Percentiles rank a stretch among this genome's conserved stretches.
Evolutionary conservation across 1,140 invertebrate genomes (phyloP).

Genomic region (Eubasilissa regina): DNA sequence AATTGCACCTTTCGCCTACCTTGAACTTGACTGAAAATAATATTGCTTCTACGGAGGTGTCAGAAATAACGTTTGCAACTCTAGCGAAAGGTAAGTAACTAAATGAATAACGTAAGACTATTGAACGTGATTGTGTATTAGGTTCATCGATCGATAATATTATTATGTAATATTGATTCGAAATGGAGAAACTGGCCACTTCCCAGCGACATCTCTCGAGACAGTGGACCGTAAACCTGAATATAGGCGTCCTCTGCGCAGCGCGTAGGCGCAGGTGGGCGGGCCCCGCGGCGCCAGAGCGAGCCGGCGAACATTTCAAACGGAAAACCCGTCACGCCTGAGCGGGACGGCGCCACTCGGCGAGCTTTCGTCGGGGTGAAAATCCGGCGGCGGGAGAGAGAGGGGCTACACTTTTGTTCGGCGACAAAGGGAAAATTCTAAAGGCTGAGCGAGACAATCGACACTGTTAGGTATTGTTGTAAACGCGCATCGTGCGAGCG

Average conservation of each 20-base stretch:
- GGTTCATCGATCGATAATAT: background rate
- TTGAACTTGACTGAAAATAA: too few species aligned
- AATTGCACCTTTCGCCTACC: too few species aligned
- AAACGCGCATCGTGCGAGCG: constrained; percentile 32
- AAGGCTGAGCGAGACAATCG: constrained; percentile 47
- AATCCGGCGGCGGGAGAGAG: constrained; percentile 47
- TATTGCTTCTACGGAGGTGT: too few species aligned
- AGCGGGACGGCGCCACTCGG: constrained; percentile 15
- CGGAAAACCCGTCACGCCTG: constrained; percentile 6
- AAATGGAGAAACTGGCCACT: constrained; percentile 10
- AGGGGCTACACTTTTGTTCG: constrained; percentile 36
- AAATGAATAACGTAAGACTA: too few species aligned
- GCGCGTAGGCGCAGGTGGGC: constrained; percentile 54
- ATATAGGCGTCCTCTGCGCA: constrained; percentile 57
- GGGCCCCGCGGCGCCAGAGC: constrained; percentile 42
- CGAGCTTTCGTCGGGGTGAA: constrained; percentile 24
- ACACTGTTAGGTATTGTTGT: constrained; percentile 42
- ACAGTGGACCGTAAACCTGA: constrained; percentile 28
- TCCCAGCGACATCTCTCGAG: constrained; percentile 21
- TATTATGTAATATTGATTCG: constrained; percentile 36
- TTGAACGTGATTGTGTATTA: background rate
- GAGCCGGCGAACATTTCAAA: constrained; percentile 7
- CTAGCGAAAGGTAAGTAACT: too few species aligned
- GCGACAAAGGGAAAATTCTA: constrained; percentile 43
- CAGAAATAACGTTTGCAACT: too few species aligned